phyloP scores from a whole-genome alignment of 2,888 invertebrate species.

The Athalia rosae region DNA sequence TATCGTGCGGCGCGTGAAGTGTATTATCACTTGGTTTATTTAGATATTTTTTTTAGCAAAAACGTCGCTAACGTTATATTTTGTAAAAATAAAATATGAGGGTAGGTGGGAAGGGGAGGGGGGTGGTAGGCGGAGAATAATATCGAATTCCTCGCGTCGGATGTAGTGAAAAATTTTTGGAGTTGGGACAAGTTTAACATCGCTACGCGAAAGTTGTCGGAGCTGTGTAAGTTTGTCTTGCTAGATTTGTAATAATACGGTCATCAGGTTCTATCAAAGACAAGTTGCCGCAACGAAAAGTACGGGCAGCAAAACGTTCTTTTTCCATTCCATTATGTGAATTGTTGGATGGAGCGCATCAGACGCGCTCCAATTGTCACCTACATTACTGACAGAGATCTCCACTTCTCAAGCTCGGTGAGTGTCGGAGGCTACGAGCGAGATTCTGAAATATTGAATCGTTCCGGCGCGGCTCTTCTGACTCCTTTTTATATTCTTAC shows the following conservation, averaged over 20 bases:
- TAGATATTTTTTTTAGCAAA: too few relatives aligned
- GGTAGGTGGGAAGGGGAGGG: too few relatives aligned
- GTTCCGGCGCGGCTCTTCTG: constrained; percentile 26
- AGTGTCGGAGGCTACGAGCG: constrained; percentile 50
- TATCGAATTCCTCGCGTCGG: too few relatives aligned
- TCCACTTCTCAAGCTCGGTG: constrained; percentile 50
- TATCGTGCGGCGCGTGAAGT: too few relatives aligned
- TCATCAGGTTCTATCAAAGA: constrained; percentile 29
- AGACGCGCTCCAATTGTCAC: constrained; percentile 66
- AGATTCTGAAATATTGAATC: constrained; percentile 68
- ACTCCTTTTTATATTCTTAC: background rate
- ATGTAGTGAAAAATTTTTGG: too few relatives aligned
- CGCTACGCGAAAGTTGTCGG: background rate
- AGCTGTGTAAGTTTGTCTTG: background rate
- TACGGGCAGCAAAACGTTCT: constrained; percentile 53
- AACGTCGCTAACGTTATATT: too few relatives aligned
- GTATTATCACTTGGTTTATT: too few relatives aligned
- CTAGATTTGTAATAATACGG: background rate
- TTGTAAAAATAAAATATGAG: too few relatives aligned
- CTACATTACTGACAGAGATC: constrained; percentile 53
- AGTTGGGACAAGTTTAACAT: background rate
- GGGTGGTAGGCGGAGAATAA: too few relatives aligned
- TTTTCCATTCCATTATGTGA: constrained; percentile 63
- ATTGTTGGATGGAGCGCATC: constrained; percentile 57
- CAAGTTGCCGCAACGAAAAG: constrained; percentile 49